phyloP scores from a whole-genome alignment of 2,797 vertebrate genomes.

The Lepidocolaptes lacrymiger region DNA sequence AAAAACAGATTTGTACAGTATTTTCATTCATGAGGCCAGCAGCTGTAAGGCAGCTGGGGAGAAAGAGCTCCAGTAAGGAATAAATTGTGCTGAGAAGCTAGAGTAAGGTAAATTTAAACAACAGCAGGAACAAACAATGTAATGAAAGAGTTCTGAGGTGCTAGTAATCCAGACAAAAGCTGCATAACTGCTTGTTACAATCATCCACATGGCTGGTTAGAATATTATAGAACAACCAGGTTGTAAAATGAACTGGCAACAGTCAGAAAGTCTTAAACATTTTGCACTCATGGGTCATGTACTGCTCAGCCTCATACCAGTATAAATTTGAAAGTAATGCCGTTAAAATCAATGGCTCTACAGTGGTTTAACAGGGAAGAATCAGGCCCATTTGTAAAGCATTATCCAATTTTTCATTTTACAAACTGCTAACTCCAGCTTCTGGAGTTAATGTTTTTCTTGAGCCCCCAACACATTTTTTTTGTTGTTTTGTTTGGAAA shows the following conservation, averaged over 20 bases:
- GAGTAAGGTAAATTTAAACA: conserved; percentile 50
- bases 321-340: neutral
- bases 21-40: neutral
- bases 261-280: conserved; percentile 43
- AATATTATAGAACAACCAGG: conserved; percentile 7
- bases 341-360: conserved; percentile 21
- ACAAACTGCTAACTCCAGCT: conserved; percentile 25
- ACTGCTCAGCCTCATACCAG: neutral
- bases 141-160: conserved; percentile 31
- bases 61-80: neutral
- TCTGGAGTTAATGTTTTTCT: conserved; percentile 24
- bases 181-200: conserved; percentile 20
- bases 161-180: conserved; percentile 41
- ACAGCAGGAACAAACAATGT: conserved; percentile 44
- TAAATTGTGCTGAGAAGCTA: conserved; percentile 11
- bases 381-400: neutral
- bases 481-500: conserved; percentile 31
- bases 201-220: conserved; percentile 39
- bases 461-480: neutral
- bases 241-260: conserved; percentile 40
- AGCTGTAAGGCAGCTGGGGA: neutral
- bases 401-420: conserved; percentile 46
- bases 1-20: neutral
- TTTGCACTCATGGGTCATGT: conserved; percentile 32
- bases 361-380: neutral